These are phyloP conservation scores for Parauchenoglanis ngamensis DNA, from an alignment of 2,797 vertebrate genomes.

Conservation along the genomic window DNA sequence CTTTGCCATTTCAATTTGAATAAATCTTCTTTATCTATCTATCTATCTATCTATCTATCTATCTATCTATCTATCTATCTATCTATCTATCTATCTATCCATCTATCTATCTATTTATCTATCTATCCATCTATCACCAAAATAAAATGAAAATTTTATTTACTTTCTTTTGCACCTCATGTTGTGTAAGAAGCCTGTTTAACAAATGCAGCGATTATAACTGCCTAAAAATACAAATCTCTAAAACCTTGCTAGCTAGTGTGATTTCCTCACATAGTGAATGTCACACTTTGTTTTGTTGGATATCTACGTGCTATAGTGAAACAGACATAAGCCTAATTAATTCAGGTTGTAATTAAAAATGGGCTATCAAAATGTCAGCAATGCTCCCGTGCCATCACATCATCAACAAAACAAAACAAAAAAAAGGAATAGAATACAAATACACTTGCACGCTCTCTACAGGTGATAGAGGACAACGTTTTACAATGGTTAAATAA, in stretches of 20 bases:
- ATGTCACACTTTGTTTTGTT: conserved; percentile 5
- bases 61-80: too few species aligned
- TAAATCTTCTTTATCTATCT: too few species aligned
- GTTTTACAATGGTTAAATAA: background rate
- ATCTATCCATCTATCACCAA: background rate
- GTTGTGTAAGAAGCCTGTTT: background rate
- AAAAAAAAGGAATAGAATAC: background rate
- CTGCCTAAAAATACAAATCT: background rate
- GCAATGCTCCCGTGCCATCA: background rate
- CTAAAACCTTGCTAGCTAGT: background rate
- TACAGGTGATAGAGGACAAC: background rate
- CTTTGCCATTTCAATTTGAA: too few species aligned
- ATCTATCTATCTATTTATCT: background rate
- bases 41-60: too few species aligned
- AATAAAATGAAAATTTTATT: background rate
- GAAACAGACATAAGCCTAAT: conserved; percentile 13
- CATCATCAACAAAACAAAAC: background rate
- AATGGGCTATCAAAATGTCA: background rate
- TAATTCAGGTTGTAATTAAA: conserved; percentile 3
- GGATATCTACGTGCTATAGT: background rate
- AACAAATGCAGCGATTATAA: background rate
- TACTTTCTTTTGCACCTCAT: background rate
- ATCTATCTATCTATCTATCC: too few species aligned
- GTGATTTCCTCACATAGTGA: background rate
- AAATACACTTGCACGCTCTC: background rate